Conservation (phyloP, 2,113 vertebrate genomes). For the Dicentrarchus labrax region DNA sequence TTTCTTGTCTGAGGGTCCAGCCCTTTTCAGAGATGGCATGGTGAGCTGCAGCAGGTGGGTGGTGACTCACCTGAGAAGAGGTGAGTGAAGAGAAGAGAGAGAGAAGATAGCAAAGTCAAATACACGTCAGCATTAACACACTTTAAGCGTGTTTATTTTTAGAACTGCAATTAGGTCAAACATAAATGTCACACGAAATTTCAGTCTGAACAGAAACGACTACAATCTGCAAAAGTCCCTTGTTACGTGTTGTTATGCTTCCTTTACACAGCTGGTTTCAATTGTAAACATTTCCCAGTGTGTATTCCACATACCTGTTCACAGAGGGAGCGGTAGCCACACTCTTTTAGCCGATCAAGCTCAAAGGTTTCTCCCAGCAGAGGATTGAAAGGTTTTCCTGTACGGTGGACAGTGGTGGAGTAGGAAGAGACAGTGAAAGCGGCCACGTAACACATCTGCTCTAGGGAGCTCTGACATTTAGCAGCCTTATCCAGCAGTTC, state of each 20-base stretch:
- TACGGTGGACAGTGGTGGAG: conserved; percentile 96
- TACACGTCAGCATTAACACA: neutral
- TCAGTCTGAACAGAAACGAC: neutral
- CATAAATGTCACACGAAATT: neutral
- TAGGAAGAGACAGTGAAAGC: conserved; percentile 97
- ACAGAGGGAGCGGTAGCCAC: conserved; percentile 93
- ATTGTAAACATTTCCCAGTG: neutral
- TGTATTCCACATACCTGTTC: conserved; percentile 88
- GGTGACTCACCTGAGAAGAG: conserved; percentile 92
- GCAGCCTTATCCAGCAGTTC: conserved; percentile 93
- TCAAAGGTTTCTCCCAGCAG: conserved; percentile 97
- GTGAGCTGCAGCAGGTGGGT: conserved; percentile 95
- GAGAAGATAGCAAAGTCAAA: neutral
- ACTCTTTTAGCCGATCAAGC: conserved; percentile 92
- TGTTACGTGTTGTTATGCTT: neutral
- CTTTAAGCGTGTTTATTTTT: neutral
- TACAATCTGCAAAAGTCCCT: neutral
- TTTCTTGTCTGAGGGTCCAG: conserved; percentile 95
- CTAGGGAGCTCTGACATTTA: conserved; percentile 91
- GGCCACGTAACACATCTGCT: conserved; percentile 96
- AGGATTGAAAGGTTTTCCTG: conserved; percentile 97
- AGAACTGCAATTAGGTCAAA: neutral
- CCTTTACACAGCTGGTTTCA: neutral
- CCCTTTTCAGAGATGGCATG: conserved; percentile 92
- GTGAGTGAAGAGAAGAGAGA: neutral